Base-by-base conservation (phyloP, 1,140 invertebrate species). In the Anthonomus grandis region DNA sequence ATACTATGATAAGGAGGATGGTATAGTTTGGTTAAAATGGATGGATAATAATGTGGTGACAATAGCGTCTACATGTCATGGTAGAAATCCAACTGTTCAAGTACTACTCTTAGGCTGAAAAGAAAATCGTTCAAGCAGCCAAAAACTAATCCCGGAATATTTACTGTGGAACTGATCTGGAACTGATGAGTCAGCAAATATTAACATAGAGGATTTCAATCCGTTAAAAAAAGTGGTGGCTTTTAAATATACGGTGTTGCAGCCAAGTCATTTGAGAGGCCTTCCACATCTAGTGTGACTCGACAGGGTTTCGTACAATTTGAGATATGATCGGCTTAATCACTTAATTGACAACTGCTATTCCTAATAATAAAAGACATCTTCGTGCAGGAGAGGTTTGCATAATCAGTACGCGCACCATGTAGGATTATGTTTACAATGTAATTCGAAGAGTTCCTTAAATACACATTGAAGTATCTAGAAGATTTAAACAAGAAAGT, bases 151-250 rank as follows among this genome's bases (percentile, higher is more conserved):
- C 41, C 22, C 56, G 42, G 52, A 63, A 36, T 71, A 70, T 48
- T 72, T 71, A 56, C 63, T 69, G 66, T 6, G 68, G 70, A 4
- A 68, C 69, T 12, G 72, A 75, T 51, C 46, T n/a, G n/a, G n/a
- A n/a, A n/a, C n/a, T 64, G 36, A 70, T 72, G 60, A 69, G 73
- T 47, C 62, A 74, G 66, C 71, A 73, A 63, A 60, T 74, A 17
- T 45, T 54, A n/a, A 52, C 55, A 13, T 71, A 74, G 58, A 49
- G 71, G 48, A 64, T 74, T 34, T 18, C 18, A 5, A 71, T 74
- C 37, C 39, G 70, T 6, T 45, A 57, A 22, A 72, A 72, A 59
- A 74, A n/a, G 56, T 74, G 70, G 72, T 74, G 67, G 57, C n/a
- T 31, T 31, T 8, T 8, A 31, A 31, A 31, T 31, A n/a, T 31